A percentile compares a stretch with the other conserved stretches of the same genome.
Evolutionary conservation across 2,888 invertebrate species (phyloP).

Genomic region (Clusia tigrina): DNA sequence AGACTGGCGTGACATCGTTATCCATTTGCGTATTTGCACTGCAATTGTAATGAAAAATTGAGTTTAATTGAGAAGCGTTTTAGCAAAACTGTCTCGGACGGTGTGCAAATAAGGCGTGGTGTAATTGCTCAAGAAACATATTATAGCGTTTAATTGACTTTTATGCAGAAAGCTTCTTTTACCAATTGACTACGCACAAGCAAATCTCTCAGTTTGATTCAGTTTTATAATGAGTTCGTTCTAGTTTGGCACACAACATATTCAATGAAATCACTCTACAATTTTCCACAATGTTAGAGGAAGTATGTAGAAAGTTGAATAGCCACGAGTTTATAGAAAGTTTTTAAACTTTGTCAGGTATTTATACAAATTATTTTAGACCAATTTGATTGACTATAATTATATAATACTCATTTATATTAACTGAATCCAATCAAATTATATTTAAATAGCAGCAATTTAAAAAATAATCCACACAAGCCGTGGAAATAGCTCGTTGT

Average conservation of each 20-base stretch:
- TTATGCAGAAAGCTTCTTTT: constrained; percentile 28
- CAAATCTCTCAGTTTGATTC: background rate
- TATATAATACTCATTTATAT: too few species aligned
- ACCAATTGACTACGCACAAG: constrained; percentile 16
- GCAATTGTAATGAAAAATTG: constrained; percentile 50
- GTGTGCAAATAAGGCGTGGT: constrained; percentile 4
- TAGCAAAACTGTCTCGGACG: too few species aligned
- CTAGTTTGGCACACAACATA: background rate
- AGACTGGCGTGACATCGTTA: constrained; percentile 89
- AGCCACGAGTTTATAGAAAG: background rate
- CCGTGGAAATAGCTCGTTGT: too few species aligned
- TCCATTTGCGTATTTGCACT: constrained; percentile 93
- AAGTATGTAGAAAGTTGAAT: background rate
- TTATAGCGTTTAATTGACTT: background rate
- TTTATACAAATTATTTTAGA: too few species aligned
- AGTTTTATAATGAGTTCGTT: background rate
- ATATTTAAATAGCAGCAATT: too few species aligned
- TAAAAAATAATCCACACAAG: too few species aligned
- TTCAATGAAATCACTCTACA: background rate
- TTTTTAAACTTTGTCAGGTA: too few species aligned
- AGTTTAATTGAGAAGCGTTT: constrained; percentile 28
- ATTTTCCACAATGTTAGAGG: too few species aligned
- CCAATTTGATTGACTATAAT: too few species aligned
- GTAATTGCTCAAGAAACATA: background rate
- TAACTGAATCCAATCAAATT: too few species aligned